phyloP scores from a whole-genome alignment of 1,140 invertebrate genomes.

The Anadara kagoshimensis region DNA sequence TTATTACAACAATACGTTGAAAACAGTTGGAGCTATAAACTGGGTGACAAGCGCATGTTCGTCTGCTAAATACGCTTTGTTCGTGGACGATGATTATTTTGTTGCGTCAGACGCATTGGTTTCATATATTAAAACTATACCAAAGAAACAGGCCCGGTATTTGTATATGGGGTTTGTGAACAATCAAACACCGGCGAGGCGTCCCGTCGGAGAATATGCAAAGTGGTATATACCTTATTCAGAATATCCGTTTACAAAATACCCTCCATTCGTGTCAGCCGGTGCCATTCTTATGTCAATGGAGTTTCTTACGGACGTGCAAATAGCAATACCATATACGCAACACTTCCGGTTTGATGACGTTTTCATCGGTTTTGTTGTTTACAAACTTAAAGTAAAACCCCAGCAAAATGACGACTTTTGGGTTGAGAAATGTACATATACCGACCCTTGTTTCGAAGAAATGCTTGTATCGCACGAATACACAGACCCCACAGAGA shows the following conservation, averaged over 20 bases:
- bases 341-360: conserved; percentile 25
- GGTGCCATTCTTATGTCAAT: conserved; percentile 20
- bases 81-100: conserved; percentile 33
- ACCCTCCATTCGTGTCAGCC: conserved; percentile 32
- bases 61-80: conserved; percentile 2
- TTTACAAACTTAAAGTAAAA: conserved; percentile 16
- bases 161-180: neutral
- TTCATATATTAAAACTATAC: conserved; percentile 8
- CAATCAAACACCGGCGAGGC: neutral
- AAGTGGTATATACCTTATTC: conserved; percentile 28
- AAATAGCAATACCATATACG: conserved; percentile 14
- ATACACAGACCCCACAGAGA: no score
- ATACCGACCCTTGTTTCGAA: no score
- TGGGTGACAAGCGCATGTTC: conserved; percentile 18
- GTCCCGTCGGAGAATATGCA: conserved; percentile 5
- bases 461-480: no score
- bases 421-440: no score
- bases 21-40: conserved; percentile 33
- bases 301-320: neutral
- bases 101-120: conserved; percentile 6
- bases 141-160: neutral
- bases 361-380: conserved; percentile 29
- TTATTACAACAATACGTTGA: conserved; percentile 34
- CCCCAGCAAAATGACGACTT: neutral
- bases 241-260: conserved; percentile 25